Conservation (phyloP, 2,113 vertebrate species). For the Elachura formosa region DNA sequence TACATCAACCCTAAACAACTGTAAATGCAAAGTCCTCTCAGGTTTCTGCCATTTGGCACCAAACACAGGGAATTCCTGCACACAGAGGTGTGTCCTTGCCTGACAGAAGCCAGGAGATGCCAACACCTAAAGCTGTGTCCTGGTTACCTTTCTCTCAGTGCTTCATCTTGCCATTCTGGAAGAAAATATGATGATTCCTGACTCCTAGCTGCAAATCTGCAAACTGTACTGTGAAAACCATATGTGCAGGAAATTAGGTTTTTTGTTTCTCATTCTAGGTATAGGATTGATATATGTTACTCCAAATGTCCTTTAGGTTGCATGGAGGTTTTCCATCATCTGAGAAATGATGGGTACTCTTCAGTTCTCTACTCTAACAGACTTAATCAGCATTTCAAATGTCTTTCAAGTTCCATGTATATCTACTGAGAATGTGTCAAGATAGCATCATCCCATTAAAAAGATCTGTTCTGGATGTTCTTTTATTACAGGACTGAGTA, state of each 20-base stretch:
- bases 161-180: neutral
- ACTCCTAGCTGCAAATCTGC: neutral
- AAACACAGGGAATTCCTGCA: neutral
- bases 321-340: neutral
- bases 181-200: neutral
- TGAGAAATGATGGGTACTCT: neutral
- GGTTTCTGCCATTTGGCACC: neutral
- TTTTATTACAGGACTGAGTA: neutral
- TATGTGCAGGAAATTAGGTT: neutral
- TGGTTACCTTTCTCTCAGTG: neutral
- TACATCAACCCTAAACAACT: neutral
- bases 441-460: neutral
- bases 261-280: neutral
- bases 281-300: neutral
- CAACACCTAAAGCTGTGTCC: neutral
- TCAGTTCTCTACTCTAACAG: neutral
- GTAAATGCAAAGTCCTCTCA: neutral
- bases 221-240: slow-evolving; percentile 1
- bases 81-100: neutral
- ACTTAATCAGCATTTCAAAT: neutral
- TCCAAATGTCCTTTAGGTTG: neutral
- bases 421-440: neutral
- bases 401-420: neutral
- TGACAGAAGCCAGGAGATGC: neutral
- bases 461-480: neutral